Conservation (phyloP, 92 coral and sea anemone species). For the Actinostola sp. region DNA sequence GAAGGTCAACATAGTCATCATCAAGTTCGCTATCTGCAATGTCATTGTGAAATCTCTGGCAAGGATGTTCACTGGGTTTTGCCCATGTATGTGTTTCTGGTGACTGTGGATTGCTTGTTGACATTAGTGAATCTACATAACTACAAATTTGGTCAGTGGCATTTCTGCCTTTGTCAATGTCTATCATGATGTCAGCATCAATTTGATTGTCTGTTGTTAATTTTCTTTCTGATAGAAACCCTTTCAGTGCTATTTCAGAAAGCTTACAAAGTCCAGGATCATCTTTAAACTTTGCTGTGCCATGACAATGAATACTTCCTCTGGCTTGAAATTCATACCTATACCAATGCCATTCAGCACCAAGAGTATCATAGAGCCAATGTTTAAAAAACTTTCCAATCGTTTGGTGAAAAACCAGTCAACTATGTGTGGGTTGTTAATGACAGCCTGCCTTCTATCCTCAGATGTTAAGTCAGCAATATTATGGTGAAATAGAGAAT, state of each 20-base stretch:
- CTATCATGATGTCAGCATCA: slow-evolving; percentile 17
- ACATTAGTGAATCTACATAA: slow-evolving; percentile 69
- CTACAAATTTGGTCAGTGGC: slow-evolving; percentile 62
- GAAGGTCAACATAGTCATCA: slow-evolving; percentile 56
- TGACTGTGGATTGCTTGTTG: slow-evolving; percentile 68
- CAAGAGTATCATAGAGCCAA: slow-evolving; percentile 59
- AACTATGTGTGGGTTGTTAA: slow-evolving; percentile 66
- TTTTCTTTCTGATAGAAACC: slow-evolving; percentile 37
- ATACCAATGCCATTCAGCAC: slow-evolving; percentile 72
- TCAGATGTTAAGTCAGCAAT: slow-evolving; percentile 30
- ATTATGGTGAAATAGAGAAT: slow-evolving; percentile 43
- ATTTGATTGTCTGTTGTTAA: too few relatives aligned
- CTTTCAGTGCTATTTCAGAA: slow-evolving; percentile 48
- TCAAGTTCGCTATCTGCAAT: slow-evolving; percentile 37
- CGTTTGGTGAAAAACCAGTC: slow-evolving; percentile 73
- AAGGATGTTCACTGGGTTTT: slow-evolving; percentile 72
- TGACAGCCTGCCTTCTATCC: slow-evolving; percentile 48
- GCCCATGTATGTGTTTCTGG: slow-evolving; percentile 67
- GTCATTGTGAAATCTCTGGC: slow-evolving; percentile 51
- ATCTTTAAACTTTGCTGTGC: slow-evolving; percentile 55
- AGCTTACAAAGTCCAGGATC: slow-evolving; percentile 68
- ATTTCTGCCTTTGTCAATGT: slow-evolving; percentile 49
- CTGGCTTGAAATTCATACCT: slow-evolving; percentile 64
- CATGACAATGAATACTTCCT: slow-evolving; percentile 56
- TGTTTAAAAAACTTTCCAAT: slow-evolving; percentile 62